Conservation (phyloP, 2,113 vertebrate genomes). For the Grantiella picta region DNA sequence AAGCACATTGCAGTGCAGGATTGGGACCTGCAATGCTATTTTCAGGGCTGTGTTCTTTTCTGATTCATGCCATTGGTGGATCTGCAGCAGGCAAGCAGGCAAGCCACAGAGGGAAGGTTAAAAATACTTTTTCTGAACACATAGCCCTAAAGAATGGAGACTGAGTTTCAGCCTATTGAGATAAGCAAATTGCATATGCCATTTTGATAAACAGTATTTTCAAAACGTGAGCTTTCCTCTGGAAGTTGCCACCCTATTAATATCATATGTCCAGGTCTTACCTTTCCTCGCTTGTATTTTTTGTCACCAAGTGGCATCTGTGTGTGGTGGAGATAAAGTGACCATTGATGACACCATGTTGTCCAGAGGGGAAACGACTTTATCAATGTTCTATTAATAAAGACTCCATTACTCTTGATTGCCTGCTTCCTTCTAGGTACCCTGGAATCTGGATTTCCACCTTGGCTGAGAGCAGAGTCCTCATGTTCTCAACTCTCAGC, state of each 20-base stretch:
- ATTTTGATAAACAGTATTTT: neutral
- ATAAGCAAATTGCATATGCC: neutral
- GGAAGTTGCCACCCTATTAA: neutral
- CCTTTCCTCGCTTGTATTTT: neutral
- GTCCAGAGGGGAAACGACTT: neutral
- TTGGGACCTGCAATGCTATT: neutral
- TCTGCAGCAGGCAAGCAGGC: neutral
- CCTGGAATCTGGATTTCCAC: neutral
- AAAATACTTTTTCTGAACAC: neutral
- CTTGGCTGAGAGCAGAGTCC: neutral
- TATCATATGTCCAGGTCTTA: neutral
- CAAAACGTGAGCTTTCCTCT: neutral
- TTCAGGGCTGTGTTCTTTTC: neutral
- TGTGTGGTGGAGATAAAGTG: neutral
- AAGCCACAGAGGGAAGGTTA: neutral
- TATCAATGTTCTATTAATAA: neutral
- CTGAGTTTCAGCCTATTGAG: neutral
- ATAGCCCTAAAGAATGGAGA: neutral
- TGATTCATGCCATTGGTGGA: neutral
- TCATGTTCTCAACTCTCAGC: neutral
- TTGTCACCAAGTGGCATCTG: neutral
- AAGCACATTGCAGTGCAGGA: neutral
- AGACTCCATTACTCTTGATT: neutral
- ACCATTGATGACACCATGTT: neutral
- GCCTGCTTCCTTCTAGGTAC: neutral